Conservation (phyloP, 2,113 vertebrate genomes). For the Genyomyrus donnyi region DNA sequence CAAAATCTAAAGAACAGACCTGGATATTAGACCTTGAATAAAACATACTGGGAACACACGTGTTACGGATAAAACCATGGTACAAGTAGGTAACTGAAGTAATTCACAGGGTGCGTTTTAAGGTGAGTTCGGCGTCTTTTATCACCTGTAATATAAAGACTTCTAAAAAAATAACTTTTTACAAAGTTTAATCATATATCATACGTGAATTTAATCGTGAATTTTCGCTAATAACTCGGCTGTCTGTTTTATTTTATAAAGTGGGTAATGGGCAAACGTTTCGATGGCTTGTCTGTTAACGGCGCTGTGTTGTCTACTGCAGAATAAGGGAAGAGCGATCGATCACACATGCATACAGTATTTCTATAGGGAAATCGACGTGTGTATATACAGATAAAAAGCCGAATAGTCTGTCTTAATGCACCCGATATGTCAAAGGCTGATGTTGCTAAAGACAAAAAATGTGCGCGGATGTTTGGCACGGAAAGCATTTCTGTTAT, state of each 20-base stretch:
- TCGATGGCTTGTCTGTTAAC: conserved; percentile 4
- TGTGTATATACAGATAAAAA: not conserved
- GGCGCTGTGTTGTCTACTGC: conserved; percentile 16
- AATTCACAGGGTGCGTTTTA: not conserved
- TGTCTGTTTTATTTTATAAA: not conserved
- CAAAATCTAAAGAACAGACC: not conserved
- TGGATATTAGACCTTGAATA: conserved; percentile 8
- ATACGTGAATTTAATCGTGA: not conserved
- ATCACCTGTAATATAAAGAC: not conserved
- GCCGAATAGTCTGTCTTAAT: not conserved
- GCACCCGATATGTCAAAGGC: not conserved
- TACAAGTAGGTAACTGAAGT: not conserved
- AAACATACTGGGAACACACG: not conserved
- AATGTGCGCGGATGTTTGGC: not conserved
- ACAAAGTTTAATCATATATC: not conserved
- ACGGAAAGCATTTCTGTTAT: not conserved
- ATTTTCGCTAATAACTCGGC: not conserved
- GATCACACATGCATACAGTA: conserved; percentile 23
- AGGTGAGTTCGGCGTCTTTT: conserved; percentile 22
- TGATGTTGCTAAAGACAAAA: not conserved
- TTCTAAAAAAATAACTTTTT: conserved; percentile 11
- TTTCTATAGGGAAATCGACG: conserved; percentile 1
- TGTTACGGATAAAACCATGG: conserved; percentile 17
- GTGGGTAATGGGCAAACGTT: not conserved
- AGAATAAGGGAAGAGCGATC: conserved; percentile 17